These are phyloP conservation scores for Spongilla lacustris DNA, from an alignment of 37 sponge, comb jelly and placozoan species.

Conservation along the genomic window DNA sequence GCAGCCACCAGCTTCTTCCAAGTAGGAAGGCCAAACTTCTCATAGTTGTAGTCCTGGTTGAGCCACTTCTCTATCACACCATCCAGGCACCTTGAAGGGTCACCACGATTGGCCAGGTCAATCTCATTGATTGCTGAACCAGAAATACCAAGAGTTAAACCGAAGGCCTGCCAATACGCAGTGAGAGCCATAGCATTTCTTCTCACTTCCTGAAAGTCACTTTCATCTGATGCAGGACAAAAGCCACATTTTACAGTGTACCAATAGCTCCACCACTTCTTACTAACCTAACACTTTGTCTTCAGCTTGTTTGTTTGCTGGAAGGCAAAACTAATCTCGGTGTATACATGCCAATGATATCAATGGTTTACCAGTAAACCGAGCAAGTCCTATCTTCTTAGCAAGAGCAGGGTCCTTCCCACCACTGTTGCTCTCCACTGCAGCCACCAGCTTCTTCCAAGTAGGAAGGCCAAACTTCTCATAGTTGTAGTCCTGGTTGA, in stretches of 20 bases:
- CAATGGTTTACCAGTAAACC: neutral
- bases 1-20: conserved; percentile 21
- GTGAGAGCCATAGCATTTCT: neutral
- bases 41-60: neutral
- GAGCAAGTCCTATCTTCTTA: neutral
- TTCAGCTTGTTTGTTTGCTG: neutral
- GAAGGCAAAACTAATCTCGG: neutral
- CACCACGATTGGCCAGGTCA: neutral
- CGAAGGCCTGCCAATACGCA: neutral
- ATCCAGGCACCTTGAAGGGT: neutral
- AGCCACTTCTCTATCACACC: conserved; percentile 2
- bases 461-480: conserved; percentile 22
- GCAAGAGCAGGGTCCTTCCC: conserved; percentile 8
- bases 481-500: neutral
- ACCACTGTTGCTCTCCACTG: conserved; percentile 5
- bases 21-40: conserved; percentile 11
- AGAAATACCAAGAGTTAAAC: neutral
- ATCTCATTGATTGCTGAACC: neutral
- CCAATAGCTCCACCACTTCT: too few relatives aligned
- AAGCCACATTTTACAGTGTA: too few relatives aligned
- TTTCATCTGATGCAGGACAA: neutral
- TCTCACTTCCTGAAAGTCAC: neutral
- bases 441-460: conserved; percentile 20
- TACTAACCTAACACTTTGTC: neutral
- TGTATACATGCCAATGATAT: too few relatives aligned